Base-by-base conservation (phyloP, 1,140 invertebrate species). In the Drosophila kurseongensis region DNA sequence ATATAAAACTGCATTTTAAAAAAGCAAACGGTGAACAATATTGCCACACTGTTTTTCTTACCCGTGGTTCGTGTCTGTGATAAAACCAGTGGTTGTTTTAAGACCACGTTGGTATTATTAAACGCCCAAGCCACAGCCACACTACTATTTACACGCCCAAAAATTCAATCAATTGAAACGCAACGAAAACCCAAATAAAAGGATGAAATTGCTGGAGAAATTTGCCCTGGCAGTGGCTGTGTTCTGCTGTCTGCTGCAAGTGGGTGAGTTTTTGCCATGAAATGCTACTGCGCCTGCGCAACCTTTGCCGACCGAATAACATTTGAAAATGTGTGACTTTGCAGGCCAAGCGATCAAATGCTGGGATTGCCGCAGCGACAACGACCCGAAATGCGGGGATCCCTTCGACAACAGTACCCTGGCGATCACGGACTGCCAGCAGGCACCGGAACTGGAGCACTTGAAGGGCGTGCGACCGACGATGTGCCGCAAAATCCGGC, bases 401-500 rank as follows among this genome's bases (percentile, higher is more conserved):
- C 98, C 98, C 1, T 98, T 98, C 90, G 97, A 98, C 92, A 98
- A 98, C 80, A 94, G 94, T 40, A 96, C 97, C 2, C 95, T 97
- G 59, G 96, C 96, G 0, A 97, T 98, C 40, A 96, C 95, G 3
- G 97, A 98, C 90, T 98, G 97, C 81, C 94, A 94, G 66, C 94
- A 96, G 84, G 94, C 95, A 67, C 93, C 92, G 18, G 93, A 94
- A 35, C 91, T 97, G 18, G 78, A 93, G 12, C 96, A 97, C 93
- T 93, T 97, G 42, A 95, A 95, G 12, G 95, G 94, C 23, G 93
- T 96, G 0, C 94, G 93, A 48, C 94, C 97, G 0, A 97, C 95
- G 5, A 98, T 98, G 97, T 98, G 97, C 91, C 94, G 97, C 50
- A 98, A 98, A 94, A 97, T 98, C 66, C 93, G 97, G 51, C 97